phyloP scores from a whole-genome alignment of 1,140 invertebrate species.

The Chionoecetes opilio region DNA sequence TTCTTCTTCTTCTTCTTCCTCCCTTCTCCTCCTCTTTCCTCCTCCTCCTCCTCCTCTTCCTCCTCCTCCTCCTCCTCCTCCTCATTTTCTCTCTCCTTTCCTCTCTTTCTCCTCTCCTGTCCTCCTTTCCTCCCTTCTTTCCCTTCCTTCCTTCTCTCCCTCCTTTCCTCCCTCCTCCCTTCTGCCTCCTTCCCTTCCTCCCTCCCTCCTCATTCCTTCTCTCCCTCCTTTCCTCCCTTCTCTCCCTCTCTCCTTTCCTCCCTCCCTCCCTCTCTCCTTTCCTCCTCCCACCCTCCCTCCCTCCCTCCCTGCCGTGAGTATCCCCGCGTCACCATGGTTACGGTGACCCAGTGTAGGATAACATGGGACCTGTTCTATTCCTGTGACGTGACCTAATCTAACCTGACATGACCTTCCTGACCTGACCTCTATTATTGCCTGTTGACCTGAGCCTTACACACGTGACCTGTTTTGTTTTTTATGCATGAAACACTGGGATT shows the following conservation, averaged over 20 bases:
- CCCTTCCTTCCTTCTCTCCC: background rate
- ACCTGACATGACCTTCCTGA: too few relatives aligned
- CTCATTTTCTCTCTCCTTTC: background rate
- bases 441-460: too few relatives aligned
- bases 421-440: too few relatives aligned
- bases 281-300: too few relatives aligned
- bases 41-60: background rate
- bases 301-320: background rate
- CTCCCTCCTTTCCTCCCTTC: background rate
- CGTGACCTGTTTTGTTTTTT: too few relatives aligned
- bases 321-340: background rate
- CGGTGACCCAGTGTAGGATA: too few relatives aligned
- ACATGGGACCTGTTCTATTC: too few relatives aligned
- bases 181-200: background rate
- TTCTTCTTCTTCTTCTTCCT: background rate
- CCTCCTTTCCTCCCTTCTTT: background rate
- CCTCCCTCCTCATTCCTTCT: background rate
- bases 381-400: too few relatives aligned
- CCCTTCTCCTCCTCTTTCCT: background rate
- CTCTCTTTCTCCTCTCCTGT: background rate
- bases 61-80: background rate
- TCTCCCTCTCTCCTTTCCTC: too few relatives aligned
- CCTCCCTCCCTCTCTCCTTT: too few relatives aligned
- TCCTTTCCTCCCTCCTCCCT: background rate
- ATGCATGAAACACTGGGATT: too few relatives aligned